phyloP scores from a whole-genome alignment of 2,797 vertebrate genomes.

The Okamejei kenojei region DNA sequence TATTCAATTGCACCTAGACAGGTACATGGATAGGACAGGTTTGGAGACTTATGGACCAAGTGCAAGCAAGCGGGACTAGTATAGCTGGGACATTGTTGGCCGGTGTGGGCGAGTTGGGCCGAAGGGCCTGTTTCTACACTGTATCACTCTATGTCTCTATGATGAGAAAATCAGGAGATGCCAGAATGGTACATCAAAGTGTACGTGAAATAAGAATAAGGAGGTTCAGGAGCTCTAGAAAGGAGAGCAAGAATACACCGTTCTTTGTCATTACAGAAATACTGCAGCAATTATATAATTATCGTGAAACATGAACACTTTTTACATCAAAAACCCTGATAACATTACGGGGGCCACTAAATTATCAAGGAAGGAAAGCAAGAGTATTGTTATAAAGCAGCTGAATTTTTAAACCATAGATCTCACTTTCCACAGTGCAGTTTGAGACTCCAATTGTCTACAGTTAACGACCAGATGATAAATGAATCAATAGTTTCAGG shows the following conservation, averaged over 20 bases:
- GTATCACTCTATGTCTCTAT: not conserved
- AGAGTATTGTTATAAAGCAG: not conserved
- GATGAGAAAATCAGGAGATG: not conserved
- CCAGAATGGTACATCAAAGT: not conserved
- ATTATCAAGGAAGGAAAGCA: not conserved
- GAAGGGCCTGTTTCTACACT: too few species aligned
- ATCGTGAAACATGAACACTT: not conserved
- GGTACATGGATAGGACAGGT: too few species aligned
- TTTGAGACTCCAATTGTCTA: not conserved
- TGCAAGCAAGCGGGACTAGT: too few species aligned
- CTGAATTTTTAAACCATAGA: not conserved
- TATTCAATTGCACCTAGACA: not conserved
- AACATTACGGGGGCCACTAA: not conserved
- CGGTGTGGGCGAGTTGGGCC: too few species aligned
- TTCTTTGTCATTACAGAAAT: not conserved
- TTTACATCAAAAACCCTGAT: not conserved
- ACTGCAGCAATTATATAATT: not conserved
- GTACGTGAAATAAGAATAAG: not conserved
- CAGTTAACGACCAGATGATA: not conserved
- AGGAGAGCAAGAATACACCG: not conserved
- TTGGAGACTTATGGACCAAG: too few species aligned
- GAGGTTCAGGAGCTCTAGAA: not conserved
- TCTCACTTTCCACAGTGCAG: not conserved
- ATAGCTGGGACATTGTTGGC: too few species aligned
- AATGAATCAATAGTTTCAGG: not conserved